Base-by-base conservation (phyloP, 2,888 invertebrate species). In the Cryptocephalus primarius region DNA sequence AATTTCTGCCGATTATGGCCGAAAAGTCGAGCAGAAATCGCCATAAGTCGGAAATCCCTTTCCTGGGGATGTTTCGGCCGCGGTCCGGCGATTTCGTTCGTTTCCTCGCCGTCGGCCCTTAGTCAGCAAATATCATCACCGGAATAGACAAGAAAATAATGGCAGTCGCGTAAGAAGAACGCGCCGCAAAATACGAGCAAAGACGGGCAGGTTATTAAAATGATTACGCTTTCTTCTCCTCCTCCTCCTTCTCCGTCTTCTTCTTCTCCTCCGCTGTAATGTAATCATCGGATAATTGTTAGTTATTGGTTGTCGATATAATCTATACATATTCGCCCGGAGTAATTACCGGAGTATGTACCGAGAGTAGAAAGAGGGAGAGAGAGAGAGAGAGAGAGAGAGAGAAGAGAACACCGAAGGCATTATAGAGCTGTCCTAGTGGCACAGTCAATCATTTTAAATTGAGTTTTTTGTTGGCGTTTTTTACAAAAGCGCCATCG, bases 251-350 rank as follows among this genome's bases (percentile, higher is more conserved):
- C 22, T 22, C 6, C 22, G 3, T 22, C 22, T 22, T 4, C 22
- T 22, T 22, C 22, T 22, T 22, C 22, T 22, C 22, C 22, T 22
- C 22, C 22, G 22, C 22, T 52, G 50, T 51, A 51, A 50, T 50
- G 47, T 52, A 52, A 53, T 48, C 48, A 49, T 49, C 50, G 51
- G 49, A 51, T 53, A 53, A 53, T 53, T 53, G 51, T 51, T 46
- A 51, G 53, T 51, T 53, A 53, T 53, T 53, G 53, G 51, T 51
- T 51, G 49, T 53, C 53, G 53, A 53, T 51, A 49, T 48, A 51
- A 53, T 53, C 53, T 53, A 51, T 53, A 53, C 47, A 51, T 53
- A 53, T 49, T 53, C 51, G 51, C 47, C 45, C 42, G 45, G 39
- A 45, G 53, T 49, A 53, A 53, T 53, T 51, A 48, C 53, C 40